A percentile compares a stretch with the other conserved stretches of the same genome.
Conservation (phyloP, 64 coral and sea anemone genomes). For the Pocillopora damicornis region DNA sequence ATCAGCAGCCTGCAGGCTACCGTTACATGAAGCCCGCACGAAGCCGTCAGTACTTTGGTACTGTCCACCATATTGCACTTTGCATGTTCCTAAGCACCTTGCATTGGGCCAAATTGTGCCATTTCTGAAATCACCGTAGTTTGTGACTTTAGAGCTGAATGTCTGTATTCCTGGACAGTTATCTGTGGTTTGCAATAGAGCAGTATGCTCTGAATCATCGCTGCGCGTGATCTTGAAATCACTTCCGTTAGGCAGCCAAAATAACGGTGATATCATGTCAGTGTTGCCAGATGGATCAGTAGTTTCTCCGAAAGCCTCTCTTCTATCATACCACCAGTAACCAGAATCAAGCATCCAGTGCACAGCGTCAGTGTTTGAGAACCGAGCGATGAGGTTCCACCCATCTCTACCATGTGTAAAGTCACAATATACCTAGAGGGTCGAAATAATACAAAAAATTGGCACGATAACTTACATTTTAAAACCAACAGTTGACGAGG, state of each 20-base stretch:
- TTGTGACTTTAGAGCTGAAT: conserved; percentile 14
- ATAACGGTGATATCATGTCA: conserved; percentile 19
- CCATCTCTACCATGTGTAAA: neutral
- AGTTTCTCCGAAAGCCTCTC: neutral
- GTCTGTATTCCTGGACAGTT: neutral
- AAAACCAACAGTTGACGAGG: no score
- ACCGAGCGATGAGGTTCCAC: conserved; percentile 14
- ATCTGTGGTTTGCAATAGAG: neutral
- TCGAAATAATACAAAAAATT: neutral
- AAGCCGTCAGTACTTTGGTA: conserved; percentile 2
- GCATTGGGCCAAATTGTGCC: neutral
- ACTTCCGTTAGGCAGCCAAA: conserved; percentile 2
- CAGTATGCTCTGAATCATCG: neutral
- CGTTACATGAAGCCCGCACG: neutral
- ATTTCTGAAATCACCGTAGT: conserved; percentile 10
- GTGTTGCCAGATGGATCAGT: conserved; percentile 1
- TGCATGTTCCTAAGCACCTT: neutral
- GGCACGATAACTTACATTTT: no score
- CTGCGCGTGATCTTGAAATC: conserved; percentile 36
- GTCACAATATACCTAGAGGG: neutral
- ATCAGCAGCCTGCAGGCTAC: neutral
- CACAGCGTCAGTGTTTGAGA: conserved; percentile 28
- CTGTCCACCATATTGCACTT: neutral
- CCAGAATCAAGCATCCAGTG: conserved; percentile 18
- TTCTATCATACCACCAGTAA: conserved; percentile 1